Percentiles rank a stretch among this genome's conserved stretches.
Conservation (phyloP, 2,113 vertebrate species). For the Sminthopsis crassicaudata region DNA sequence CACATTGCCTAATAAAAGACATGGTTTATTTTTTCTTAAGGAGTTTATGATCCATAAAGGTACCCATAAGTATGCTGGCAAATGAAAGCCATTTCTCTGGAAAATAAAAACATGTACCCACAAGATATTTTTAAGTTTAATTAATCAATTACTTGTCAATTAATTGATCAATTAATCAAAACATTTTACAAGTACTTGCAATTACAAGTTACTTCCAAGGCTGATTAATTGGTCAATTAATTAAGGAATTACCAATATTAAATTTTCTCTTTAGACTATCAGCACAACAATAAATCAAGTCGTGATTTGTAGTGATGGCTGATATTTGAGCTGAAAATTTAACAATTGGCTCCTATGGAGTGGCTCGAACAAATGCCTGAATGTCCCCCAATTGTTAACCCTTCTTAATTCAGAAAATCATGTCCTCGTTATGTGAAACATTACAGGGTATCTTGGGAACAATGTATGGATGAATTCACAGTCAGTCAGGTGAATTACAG, state of each 20-base stretch:
- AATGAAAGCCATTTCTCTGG: not conserved
- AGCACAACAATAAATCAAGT: not conserved
- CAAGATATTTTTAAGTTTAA: not conserved
- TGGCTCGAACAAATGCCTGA: not conserved
- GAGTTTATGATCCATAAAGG: not conserved
- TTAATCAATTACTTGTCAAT: no score
- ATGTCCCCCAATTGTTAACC: not conserved
- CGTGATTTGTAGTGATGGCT: not conserved
- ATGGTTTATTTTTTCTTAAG: not conserved
- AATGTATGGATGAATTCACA: not conserved
- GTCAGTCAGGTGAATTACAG: not conserved
- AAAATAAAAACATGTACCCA: not conserved
- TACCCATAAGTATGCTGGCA: not conserved
- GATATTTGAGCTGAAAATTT: not conserved
- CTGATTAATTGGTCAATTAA: no score
- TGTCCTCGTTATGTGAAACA: not conserved
- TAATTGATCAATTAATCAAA: no score
- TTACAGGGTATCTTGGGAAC: not conserved
- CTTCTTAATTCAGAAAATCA: not conserved
- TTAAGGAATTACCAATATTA: no score
- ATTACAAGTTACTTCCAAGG: no score
- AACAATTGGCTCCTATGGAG: not conserved
- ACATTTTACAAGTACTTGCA: no score
- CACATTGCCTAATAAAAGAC: not conserved
- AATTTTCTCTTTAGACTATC: not conserved